phyloP scores from a whole-genome alignment of 2,797 vertebrate species.

The Phoeniculus purpureus region DNA sequence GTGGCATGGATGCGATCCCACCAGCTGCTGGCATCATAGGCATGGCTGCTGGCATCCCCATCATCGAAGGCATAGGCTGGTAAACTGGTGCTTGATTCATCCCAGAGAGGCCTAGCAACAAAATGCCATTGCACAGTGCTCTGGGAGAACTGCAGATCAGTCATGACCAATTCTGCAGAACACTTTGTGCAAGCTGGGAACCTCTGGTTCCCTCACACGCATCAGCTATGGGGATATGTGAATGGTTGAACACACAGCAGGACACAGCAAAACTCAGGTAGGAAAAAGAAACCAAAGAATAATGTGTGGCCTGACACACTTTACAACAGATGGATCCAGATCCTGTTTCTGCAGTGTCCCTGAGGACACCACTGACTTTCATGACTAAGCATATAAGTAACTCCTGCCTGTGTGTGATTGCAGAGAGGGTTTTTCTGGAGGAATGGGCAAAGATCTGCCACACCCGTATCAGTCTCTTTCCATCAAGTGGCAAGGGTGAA shows the following conservation, averaged over 20 bases:
- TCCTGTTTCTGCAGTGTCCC: neutral
- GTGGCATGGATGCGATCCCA: conserved; percentile 77
- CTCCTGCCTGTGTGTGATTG: neutral
- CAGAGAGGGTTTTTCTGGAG: neutral
- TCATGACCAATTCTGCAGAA: neutral
- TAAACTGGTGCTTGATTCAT: conserved; percentile 82
- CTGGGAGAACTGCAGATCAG: neutral
- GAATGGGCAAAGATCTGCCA: neutral
- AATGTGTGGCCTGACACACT: neutral
- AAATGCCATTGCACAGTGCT: neutral
- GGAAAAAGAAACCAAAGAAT: neutral
- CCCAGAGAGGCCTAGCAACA: conserved; percentile 77
- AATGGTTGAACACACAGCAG: neutral
- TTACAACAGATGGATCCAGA: neutral
- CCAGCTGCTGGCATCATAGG: conserved; percentile 67
- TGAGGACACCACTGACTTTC: neutral
- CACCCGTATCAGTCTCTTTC: neutral
- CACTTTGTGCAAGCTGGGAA: neutral
- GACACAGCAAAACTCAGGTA: neutral
- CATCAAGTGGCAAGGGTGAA: neutral
- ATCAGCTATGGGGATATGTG: neutral
- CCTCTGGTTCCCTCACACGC: neutral
- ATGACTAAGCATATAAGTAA: neutral
- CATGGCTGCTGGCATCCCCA: conserved; percentile 77
- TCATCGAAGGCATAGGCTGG: conserved; percentile 79